phyloP scores from a whole-genome alignment of 2,797 vertebrate genomes.

The Chaenodraco wilsoni region DNA sequence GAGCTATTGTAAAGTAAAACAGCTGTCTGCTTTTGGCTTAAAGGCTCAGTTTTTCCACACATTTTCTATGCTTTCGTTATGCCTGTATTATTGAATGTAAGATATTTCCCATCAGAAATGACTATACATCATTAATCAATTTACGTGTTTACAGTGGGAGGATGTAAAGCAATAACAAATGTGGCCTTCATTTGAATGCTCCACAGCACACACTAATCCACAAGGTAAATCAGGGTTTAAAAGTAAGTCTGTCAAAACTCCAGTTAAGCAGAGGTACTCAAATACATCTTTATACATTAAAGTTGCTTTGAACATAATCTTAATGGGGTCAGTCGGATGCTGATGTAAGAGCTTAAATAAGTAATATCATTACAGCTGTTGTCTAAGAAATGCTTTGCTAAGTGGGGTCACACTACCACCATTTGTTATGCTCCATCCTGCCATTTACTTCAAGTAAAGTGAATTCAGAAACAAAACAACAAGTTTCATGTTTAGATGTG shows the following conservation, averaged over 20 bases:
- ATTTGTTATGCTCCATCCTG: neutral
- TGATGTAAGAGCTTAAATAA: conserved; percentile 14
- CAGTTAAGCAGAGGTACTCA: neutral
- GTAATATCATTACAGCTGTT: conserved; percentile 18
- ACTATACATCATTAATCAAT: conserved; percentile 9
- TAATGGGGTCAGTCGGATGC: conserved; percentile 6
- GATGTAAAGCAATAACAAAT: conserved; percentile 10
- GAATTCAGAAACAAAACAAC: neutral
- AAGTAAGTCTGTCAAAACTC: neutral
- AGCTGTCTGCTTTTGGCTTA: conserved; percentile 53
- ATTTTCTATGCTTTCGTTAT: conserved; percentile 31
- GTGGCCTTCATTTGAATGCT: conserved; percentile 7
- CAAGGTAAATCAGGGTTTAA: neutral
- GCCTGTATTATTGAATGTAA: conserved; percentile 28
- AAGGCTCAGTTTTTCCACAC: conserved; percentile 37
- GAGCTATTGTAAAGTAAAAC: conserved; percentile 58
- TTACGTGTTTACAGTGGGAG: conserved; percentile 13
- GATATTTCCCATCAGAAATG: conserved; percentile 28
- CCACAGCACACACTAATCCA: neutral
- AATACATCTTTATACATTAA: neutral
- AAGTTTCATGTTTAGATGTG: neutral
- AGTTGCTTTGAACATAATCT: conserved; percentile 6
- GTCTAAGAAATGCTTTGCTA: conserved; percentile 18
- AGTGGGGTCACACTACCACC: neutral
- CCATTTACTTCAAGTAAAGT: neutral